A percentile compares a stretch with the other conserved stretches of the same genome.
Conservation (phyloP, 2,113 vertebrate genomes). For the Grallaria varia region DNA sequence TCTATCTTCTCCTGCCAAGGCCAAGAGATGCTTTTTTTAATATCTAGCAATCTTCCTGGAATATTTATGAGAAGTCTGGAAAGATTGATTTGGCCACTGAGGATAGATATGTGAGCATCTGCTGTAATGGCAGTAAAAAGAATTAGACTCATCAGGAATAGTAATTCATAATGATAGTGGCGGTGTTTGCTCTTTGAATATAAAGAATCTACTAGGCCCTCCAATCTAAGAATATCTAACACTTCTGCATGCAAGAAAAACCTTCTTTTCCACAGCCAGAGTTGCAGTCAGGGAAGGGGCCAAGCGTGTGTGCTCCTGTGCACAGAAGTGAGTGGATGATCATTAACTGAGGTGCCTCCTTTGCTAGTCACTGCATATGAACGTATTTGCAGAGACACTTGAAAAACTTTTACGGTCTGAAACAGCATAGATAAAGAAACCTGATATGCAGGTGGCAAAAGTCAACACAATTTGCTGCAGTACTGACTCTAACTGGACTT, state of each 20-base stretch:
- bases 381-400: background rate
- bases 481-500: background rate
- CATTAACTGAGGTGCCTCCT: background rate
- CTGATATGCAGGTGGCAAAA: background rate
- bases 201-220: constrained; percentile 53
- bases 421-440: background rate
- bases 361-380: background rate
- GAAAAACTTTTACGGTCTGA: background rate
- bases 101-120: constrained; percentile 69
- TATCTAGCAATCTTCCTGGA: constrained; percentile 7
- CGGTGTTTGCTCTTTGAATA: constrained; percentile 60
- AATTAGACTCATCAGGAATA: constrained; percentile 72
- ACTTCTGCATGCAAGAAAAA: background rate
- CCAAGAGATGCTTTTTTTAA: background rate
- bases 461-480: background rate
- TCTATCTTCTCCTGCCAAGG: background rate
- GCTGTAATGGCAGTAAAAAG: constrained; percentile 70
- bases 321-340: background rate
- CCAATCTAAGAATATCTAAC: constrained; percentile 6
- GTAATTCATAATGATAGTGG: constrained; percentile 71
- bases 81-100: constrained; percentile 65
- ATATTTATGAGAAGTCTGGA: constrained; percentile 49
- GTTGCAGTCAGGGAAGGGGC: background rate
- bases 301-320: background rate
- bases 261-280: background rate